Evolutionary conservation across 2,113 vertebrate species (phyloP), one percentile per base, ranked within the genome.

Genomic region (Tetraodon nigroviridis): DNA sequence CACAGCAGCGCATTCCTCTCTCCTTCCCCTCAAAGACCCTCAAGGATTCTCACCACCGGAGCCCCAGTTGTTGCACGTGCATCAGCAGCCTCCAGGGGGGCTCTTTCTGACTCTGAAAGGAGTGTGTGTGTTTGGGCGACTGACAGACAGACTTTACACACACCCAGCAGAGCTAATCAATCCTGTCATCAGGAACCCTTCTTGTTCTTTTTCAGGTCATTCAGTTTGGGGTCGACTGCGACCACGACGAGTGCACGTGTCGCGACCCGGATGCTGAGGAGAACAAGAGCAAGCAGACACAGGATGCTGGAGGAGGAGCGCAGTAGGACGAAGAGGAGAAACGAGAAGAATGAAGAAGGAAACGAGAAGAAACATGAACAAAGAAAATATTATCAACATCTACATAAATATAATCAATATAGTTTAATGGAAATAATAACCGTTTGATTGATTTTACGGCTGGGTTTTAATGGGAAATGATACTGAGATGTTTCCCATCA

Each of bases 241-340:
- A 94, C 74, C 88, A 90, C 74, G 96, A 98, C 0, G 96, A 98
- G 60, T 99, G 96, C 85, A 93, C 93, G 2, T 99, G 96, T 82
- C 93, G 93, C 0, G 96, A 99, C 85, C 96, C 94, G 0, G 89
- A 90, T 2, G 95, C 95, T 0, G 94, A 95, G 73, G 96, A 99
- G 90, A 98, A 99, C 85, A 93, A 84, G 69, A 85, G 59, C 69
- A 84, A 80, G 68, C 45, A 10, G 27, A 67, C 24, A 41, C 64
- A 66, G 27, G 54, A 58, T 21, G 64, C 21, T 1, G 66, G 61
- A 53, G 68, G 64, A 73, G 73, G 76, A 73, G 73, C 58, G 59
- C 77, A 73, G 58, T 82, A 41, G 71, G 65, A 79, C 45, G 46
- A 52, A 66, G 54, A 37, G 64, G 44, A 68, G 65, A 59, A 51